Conservation (phyloP, 2,113 vertebrate species). For the Crotalus tigris region DNA sequence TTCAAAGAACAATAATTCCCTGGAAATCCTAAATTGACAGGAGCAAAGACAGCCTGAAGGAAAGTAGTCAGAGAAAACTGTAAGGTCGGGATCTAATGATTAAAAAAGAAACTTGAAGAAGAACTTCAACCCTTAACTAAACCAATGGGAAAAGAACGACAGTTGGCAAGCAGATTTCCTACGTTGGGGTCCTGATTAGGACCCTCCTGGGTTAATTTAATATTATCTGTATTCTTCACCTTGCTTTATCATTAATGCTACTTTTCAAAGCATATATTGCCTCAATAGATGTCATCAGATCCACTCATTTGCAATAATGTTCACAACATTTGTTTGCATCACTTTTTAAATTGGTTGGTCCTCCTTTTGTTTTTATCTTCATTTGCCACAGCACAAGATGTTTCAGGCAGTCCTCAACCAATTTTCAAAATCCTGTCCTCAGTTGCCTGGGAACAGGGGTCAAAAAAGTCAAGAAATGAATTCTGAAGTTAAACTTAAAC, state of each 20-base stretch:
- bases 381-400: conserved; percentile 54
- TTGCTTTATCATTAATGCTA: conserved; percentile 75
- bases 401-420: conserved; percentile 3
- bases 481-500: neutral
- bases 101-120: conserved; percentile 87
- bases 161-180: conserved; percentile 81
- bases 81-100: conserved; percentile 89
- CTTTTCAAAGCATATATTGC: conserved; percentile 73
- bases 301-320: conserved; percentile 50
- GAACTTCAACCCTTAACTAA: conserved; percentile 84
- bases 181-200: conserved; percentile 74
- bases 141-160: conserved; percentile 81
- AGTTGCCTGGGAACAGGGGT: neutral
- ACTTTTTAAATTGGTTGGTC: neutral
- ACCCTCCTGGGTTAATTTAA: conserved; percentile 81
- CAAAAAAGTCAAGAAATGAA: neutral
- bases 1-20: conserved; percentile 93
- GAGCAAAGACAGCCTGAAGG: conserved; percentile 84
- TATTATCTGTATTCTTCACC: conserved; percentile 80
- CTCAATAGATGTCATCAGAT: conserved; percentile 67
- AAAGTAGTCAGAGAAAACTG: conserved; percentile 82
- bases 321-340: neutral
- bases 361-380: neutral
- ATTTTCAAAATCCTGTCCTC: neutral
- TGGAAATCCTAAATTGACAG: conserved; percentile 94